Conservation (phyloP, 2,888 invertebrate genomes). For the Thelaira solivaga region DNA sequence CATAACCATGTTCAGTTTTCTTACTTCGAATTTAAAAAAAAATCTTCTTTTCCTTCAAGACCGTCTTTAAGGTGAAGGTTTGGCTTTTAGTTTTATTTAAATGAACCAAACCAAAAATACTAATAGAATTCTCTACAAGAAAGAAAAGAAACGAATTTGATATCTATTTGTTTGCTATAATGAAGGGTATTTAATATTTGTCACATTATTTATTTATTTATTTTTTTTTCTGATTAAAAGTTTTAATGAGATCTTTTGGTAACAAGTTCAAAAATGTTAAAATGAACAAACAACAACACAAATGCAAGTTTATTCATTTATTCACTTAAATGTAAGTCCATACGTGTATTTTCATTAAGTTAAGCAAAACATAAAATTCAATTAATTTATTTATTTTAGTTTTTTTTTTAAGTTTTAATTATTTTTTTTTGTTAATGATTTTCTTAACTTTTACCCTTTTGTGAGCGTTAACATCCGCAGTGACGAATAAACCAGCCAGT, state of each 20-base stretch:
- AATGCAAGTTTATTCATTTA: conserved; percentile 23
- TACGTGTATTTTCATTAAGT: conserved; percentile 7
- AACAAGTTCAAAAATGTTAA: conserved; percentile 32
- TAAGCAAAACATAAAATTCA: neutral
- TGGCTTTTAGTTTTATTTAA: too few species aligned
- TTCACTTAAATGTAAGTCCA: neutral
- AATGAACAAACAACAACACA: neutral
- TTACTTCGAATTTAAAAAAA: too few species aligned
- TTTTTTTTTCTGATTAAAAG: neutral
- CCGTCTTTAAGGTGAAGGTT: too few species aligned
- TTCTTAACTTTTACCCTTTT: conserved; percentile 49
- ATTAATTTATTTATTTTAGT: conserved; percentile 19
- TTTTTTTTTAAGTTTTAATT: neutral
- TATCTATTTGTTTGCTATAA: too few species aligned
- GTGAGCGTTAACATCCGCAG: conserved; percentile 54
- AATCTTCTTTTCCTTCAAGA: too few species aligned
- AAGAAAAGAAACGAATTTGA: too few species aligned
- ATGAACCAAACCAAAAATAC: too few species aligned
- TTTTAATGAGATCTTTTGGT: conserved; percentile 10
- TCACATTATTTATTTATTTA: neutral
- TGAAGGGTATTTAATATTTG: too few species aligned
- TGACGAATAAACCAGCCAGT: neutral
- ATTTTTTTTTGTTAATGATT: conserved; percentile 26
- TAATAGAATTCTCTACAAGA: too few species aligned
- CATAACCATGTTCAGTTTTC: too few species aligned